A percentile compares a stretch with the other conserved stretches of the same genome.
phyloP scores from a whole-genome alignment of 1,140 invertebrate genomes.

The Pectinophora gossypiella region DNA sequence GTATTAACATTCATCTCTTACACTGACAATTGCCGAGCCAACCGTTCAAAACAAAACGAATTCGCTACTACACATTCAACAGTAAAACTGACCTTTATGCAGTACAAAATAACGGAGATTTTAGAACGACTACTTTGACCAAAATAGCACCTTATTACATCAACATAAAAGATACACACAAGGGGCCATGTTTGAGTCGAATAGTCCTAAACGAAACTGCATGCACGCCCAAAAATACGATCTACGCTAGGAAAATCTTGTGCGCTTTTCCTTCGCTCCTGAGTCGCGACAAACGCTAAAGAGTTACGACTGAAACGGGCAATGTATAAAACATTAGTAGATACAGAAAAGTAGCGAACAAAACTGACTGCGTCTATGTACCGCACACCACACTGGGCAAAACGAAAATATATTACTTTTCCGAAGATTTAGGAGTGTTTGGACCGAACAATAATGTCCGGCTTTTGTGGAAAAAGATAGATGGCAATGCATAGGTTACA shows the following conservation, averaged over 20 bases:
- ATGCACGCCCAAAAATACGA: slow-evolving; percentile 43
- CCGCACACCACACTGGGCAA: slow-evolving; percentile 66
- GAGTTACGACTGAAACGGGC: slow-evolving; percentile 33
- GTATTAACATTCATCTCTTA: no score
- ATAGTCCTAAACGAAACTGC: slow-evolving; percentile 47
- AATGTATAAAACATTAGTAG: slow-evolving; percentile 70
- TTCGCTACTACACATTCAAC: no score
- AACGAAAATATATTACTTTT: slow-evolving; percentile 76
- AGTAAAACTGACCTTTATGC: no score
- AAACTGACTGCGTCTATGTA: slow-evolving; percentile 62
- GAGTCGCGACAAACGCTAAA: slow-evolving; percentile 21
- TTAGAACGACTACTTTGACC: no score
- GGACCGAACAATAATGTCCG: slow-evolving; percentile 77
- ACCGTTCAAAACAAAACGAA: no score
- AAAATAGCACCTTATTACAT: no score
- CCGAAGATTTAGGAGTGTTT: slow-evolving; percentile 76
- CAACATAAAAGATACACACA: no score
- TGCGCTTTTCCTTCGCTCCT: slow-evolving; percentile 42
- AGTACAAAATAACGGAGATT: no score
- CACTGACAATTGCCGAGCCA: no score
- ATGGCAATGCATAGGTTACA: slow-evolving; percentile 73
- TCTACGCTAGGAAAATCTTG: slow-evolving; percentile 45
- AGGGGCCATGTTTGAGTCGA: no score
- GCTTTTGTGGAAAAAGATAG: slow-evolving; percentile 76
- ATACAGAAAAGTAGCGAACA: slow-evolving; percentile 59